These are phyloP conservation scores for Pyralis farinalis DNA, from an alignment of 2,888 invertebrate species.

Conservation along the genomic window DNA sequence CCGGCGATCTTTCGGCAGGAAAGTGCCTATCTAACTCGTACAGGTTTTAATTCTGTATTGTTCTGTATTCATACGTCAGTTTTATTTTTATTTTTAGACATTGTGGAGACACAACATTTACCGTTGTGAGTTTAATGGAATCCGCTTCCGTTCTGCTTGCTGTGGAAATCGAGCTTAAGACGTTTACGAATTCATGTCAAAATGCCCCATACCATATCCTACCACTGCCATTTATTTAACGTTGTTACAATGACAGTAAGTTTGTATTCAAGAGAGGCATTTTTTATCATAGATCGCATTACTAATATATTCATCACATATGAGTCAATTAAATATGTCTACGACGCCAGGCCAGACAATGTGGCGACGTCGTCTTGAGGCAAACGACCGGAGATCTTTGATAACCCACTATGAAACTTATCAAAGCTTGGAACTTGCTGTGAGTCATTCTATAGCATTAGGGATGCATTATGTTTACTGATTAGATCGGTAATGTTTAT, in stretches of 20 bases:
- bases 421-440: background rate
- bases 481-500: background rate
- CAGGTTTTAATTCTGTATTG: too few relatives aligned
- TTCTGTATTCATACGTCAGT: too few relatives aligned
- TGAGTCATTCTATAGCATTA: constrained; percentile 1
- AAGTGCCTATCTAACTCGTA: too few relatives aligned
- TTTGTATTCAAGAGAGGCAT: constrained; percentile 1
- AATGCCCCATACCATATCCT: too few relatives aligned
- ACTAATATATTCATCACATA: background rate
- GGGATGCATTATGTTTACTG: constrained; percentile 3
- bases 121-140: too few relatives aligned
- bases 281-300: background rate
- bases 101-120: too few relatives aligned
- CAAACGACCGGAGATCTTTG: constrained; percentile 7
- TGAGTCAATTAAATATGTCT: constrained; percentile 6
- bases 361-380: constrained; percentile 3
- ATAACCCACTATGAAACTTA: constrained; percentile 9
- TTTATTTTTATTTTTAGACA: too few relatives aligned
- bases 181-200: too few relatives aligned
- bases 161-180: too few relatives aligned
- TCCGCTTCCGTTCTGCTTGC: too few relatives aligned
- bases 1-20: too few relatives aligned
- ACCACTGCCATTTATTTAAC: too few relatives aligned
- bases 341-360: constrained; percentile 2
- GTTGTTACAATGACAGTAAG: background rate